Base-by-base conservation (phyloP, 2,888 invertebrate genomes). In the Phaonia tiefii region DNA sequence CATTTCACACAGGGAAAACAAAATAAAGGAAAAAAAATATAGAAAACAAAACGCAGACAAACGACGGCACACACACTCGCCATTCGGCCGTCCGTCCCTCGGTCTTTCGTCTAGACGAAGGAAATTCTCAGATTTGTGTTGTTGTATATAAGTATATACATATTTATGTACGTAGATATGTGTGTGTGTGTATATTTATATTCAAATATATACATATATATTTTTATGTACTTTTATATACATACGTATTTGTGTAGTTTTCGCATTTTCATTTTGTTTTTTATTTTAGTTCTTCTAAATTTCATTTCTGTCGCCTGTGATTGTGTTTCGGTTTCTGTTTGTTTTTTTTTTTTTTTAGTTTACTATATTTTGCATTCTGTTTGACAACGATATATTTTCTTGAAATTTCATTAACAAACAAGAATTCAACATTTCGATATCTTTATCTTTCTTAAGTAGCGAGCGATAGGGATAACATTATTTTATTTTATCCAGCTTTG, bases 91-190 rank as follows among this genome's bases (percentile, higher is more conserved):
- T 69, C 25, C 69, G 8, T 31, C 31, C 31, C 3, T 31, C 4
- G 4, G 56, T 69, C 71, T 75, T 73, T 66, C 67, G 82, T 82
- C 79, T 82, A 79, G 82, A 82, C 79, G 72, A 72, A 77, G 69
- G 60, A 82, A 79, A 79, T 82, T 79, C 82, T 77, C 75, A 79
- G 60, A 63, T 77, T 81, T 79, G 26, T 42, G 15, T 46, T 42
- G 15, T 46, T 49, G 22, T 67, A 26, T 58, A n/a, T 37, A 58
- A 20, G 22, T 60, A 60, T 31, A 7, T 31, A 31, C n/a, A 58
- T 31, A 31, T 58, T n/a, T 58, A 58, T 60, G 11, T 58, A 31
- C n/a, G 20, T 54, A 17, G 8, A 39, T 39, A 17, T 39, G 13
- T 20, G 20, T 39, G 39, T 37, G 15, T 39, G 20, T n/a, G 2